Base-by-base conservation (phyloP, 2,113 vertebrate species). In the Abramis brama region DNA sequence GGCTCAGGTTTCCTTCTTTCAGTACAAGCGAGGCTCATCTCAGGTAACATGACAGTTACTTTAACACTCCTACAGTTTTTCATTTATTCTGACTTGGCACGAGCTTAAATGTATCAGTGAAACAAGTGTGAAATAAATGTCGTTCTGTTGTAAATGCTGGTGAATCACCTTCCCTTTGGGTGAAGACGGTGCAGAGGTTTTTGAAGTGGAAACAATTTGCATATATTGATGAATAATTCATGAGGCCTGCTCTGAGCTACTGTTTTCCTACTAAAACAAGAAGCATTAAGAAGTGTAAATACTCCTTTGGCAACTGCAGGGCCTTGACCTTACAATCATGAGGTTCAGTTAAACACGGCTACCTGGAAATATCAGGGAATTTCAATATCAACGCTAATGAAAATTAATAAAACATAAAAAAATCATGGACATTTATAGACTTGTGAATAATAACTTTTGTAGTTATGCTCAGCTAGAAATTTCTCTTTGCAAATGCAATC, bases 1-100 rank as follows among this genome's bases (percentile, higher is more conserved):
- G 60, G 50, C 27, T 87, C 79, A 66, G 62, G 85, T 87, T 87
- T 17, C 85, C 4, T 86, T 84, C 76, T 78, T 86, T 86, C 52
- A 84, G 77, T 47, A n/a, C 76, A 87, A 68, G 78, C 82, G 79
- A 85, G 62, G 71, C 33, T 73, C 39, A 5, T 27, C 66, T 89
- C 85, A 64, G 36, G 83, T 89, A 50, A 78, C 87, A 78, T 21
- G 66, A 52, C 25, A 12, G 59, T 70, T 73, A 21, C 62, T 68
- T 52, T 21, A 30, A 17, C 64, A 50, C 79, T 3, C 4, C 8
- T 57, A 7, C 19, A 30, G n/a, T 66, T 68, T 50, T 82, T 50
- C 23, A 50, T 68, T 52, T 50, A 50, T 17, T 68, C 43, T 82
- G 79, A 50, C 25, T 50, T 47, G 59, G 62, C 79, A 50, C 79